These are phyloP conservation scores for Galago senegalensis DNA, from an alignment of 2,797 vertebrate species.

Conservation along the genomic window DNA sequence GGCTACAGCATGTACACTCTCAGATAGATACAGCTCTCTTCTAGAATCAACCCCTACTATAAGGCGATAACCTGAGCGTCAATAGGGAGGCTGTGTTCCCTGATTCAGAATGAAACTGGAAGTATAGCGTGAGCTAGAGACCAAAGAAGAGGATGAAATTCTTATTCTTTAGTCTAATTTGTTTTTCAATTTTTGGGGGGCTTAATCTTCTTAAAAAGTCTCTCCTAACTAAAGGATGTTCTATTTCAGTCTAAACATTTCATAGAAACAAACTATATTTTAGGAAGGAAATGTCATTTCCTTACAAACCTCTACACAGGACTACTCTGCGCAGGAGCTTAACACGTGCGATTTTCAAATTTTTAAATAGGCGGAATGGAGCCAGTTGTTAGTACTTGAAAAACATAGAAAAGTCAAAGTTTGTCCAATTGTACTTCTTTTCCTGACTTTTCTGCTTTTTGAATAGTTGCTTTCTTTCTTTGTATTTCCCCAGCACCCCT, in stretches of 20 bases:
- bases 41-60: not conserved
- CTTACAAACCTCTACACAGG: not conserved
- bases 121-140: not conserved
- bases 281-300: not conserved
- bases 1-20: not conserved
- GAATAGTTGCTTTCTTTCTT: not conserved
- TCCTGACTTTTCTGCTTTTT: not conserved
- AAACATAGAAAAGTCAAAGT: not conserved
- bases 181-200: fast-evolving
- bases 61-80: not conserved
- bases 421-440: not conserved
- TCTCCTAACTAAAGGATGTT: not conserved
- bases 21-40: not conserved
- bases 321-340: not conserved
- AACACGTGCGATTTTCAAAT: not conserved
- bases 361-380: not conserved
- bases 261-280: not conserved
- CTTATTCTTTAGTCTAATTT: not conserved
- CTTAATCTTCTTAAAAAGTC: not conserved
- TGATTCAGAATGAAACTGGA: not conserved
- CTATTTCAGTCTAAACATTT: not conserved
- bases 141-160: not conserved
- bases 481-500: not conserved
- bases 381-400: not conserved
- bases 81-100: not conserved